phyloP scores from a whole-genome alignment of 2,113 vertebrate genomes.

The Channa maculata region DNA sequence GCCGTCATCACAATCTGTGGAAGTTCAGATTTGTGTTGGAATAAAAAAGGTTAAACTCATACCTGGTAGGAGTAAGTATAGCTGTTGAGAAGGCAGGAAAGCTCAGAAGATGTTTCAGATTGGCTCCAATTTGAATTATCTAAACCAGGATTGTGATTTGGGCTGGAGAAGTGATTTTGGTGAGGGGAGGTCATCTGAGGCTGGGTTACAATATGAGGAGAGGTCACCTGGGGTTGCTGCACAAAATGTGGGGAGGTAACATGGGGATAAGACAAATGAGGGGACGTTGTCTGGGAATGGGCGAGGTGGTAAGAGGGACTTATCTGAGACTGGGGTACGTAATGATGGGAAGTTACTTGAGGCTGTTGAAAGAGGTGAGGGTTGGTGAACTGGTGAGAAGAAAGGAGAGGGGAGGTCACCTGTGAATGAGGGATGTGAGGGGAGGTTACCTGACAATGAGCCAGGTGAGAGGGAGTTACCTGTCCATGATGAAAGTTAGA shows the following conservation, averaged over 20 bases:
- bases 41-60: not conserved
- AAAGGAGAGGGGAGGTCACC: conserved; percentile 77
- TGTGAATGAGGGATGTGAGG: conserved; percentile 1
- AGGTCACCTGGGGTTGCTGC: not conserved
- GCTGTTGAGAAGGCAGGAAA: conserved; percentile 2
- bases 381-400: not conserved
- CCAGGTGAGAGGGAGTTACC: not conserved
- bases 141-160: not conserved
- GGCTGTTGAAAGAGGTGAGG: no score
- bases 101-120: conserved; percentile 9
- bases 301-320: not conserved
- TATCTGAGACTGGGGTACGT: not conserved
- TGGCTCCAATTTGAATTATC: conserved; percentile 14
- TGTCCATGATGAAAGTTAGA: not conserved
- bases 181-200: conserved; percentile 11
- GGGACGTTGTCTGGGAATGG: not conserved
- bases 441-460: not conserved
- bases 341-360: not conserved
- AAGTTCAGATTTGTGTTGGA: not conserved
- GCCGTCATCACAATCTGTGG: not conserved
- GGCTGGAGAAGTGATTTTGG: conserved; percentile 13
- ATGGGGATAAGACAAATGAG: not conserved
- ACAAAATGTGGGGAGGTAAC: conserved; percentile 12
- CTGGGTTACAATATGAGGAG: not conserved
- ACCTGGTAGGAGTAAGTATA: conserved; percentile 42